Evolutionary conservation across 2,113 vertebrate species (phyloP).

Genomic region (Pipra filicauda): DNA sequence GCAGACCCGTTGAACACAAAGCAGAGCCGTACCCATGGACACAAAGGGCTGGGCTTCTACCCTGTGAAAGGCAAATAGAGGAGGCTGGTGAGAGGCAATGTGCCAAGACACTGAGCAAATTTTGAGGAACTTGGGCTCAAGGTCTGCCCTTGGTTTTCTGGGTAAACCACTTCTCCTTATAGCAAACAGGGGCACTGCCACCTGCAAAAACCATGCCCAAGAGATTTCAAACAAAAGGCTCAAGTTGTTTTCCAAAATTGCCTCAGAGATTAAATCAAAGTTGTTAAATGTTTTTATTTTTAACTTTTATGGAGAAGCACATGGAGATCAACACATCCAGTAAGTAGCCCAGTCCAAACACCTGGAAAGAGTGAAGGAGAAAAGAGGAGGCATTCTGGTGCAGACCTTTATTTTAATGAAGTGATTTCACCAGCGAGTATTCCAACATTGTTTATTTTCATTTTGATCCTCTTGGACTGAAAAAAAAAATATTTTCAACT

Average conservation of each 20-base stretch:
- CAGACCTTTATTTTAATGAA: not conserved
- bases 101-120: not conserved
- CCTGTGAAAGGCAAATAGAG: slow-evolving; percentile 20
- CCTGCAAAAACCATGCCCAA: not conserved
- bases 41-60: not conserved
- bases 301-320: not conserved
- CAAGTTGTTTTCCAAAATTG: not conserved
- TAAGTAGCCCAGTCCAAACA: not conserved
- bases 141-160: not conserved
- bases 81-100: not conserved
- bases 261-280: not conserved
- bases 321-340: not conserved
- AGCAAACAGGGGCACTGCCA: not conserved
- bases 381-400: not conserved
- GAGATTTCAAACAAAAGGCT: not conserved
- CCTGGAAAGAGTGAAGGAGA: not conserved
- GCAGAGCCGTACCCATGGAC: fast-evolving
- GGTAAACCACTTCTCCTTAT: not conserved
- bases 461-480: not conserved
- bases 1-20: not conserved
- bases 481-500: not conserved
- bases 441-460: not conserved
- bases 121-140: not conserved
- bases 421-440: not conserved
- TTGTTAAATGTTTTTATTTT: not conserved